Evolutionary conservation across 1,140 invertebrate genomes (phyloP).

Genomic region (Anoplophora glabripennis): DNA sequence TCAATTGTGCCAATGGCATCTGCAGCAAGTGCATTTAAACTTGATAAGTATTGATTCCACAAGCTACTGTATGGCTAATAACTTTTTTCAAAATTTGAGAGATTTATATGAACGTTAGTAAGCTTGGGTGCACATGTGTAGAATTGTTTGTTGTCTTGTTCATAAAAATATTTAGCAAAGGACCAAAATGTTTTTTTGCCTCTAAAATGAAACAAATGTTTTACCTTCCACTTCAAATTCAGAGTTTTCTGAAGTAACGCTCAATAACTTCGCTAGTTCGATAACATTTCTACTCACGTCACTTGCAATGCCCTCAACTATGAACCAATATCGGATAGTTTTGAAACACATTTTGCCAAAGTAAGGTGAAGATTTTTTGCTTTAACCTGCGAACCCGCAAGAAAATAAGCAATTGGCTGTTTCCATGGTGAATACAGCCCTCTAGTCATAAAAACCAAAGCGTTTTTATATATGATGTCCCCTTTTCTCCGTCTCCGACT

Average conservation of each 20-base stretch:
- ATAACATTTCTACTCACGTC: slow-evolving; percentile 12
- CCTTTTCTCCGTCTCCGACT: too few relatives aligned
- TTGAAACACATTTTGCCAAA: background rate
- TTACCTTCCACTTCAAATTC: slow-evolving; percentile 7
- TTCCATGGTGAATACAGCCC: slow-evolving; percentile 10
- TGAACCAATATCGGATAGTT: slow-evolving; percentile 1
- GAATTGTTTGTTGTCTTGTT: too few relatives aligned
- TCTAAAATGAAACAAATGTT: slow-evolving; percentile 9
- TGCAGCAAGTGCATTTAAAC: too few relatives aligned
- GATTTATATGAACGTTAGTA: too few relatives aligned
- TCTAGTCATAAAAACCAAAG: slow-evolving; percentile 6
- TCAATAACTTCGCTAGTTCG: slow-evolving; percentile 7
- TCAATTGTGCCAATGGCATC: too few relatives aligned
- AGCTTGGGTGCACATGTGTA: too few relatives aligned
- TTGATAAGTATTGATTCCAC: too few relatives aligned
- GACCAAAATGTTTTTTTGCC: slow-evolving; percentile 6
- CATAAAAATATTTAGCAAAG: too few relatives aligned
- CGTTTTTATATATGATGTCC: too few relatives aligned
- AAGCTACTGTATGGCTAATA: too few relatives aligned
- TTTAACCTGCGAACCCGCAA: background rate
- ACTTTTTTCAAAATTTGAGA: too few relatives aligned
- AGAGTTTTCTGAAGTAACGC: slow-evolving; percentile 9
- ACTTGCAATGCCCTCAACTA: background rate
- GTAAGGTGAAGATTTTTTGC: background rate
- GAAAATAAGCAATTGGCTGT: slow-evolving; percentile 8